A percentile compares a stretch with the other conserved stretches of the same genome.
These are phyloP conservation scores for Drosophila azteca DNA, from an alignment of 1,140 invertebrate species.

Conservation along the genomic window DNA sequence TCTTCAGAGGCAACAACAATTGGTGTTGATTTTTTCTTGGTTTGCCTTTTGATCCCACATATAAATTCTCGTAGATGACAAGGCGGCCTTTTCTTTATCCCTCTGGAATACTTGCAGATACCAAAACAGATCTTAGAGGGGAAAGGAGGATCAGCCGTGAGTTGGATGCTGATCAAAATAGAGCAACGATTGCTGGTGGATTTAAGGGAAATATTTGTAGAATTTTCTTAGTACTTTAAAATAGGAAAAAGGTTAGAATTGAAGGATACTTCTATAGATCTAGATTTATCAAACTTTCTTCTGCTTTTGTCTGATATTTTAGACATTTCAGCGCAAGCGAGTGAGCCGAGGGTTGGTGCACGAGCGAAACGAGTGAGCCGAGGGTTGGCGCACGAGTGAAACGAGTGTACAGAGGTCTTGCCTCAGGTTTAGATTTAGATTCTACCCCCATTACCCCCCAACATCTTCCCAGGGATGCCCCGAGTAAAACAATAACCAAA, in stretches of 20 bases:
- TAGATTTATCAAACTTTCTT: too few species aligned
- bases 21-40: conserved; percentile 63
- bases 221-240: too few species aligned
- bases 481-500: conserved; percentile 66
- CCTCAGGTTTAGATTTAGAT: too few species aligned
- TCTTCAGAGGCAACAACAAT: conserved; percentile 54
- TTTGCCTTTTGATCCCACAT: conserved; percentile 48
- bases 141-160: background rate
- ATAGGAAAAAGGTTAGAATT: too few species aligned
- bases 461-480: background rate
- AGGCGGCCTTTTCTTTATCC: conserved; percentile 38
- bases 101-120: background rate
- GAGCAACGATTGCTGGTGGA: too few species aligned
- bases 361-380: too few species aligned
- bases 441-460: conserved; percentile 8
- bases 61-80: conserved; percentile 71
- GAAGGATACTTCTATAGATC: too few species aligned
- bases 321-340: too few species aligned
- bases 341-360: too few species aligned
- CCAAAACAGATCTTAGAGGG: background rate
- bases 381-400: accelerated
- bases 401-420: too few species aligned
- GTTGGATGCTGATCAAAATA: too few species aligned
- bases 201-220: background rate
- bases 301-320: too few species aligned